Conservation (phyloP, 2,113 vertebrate species). For the Xerus inauris region DNA sequence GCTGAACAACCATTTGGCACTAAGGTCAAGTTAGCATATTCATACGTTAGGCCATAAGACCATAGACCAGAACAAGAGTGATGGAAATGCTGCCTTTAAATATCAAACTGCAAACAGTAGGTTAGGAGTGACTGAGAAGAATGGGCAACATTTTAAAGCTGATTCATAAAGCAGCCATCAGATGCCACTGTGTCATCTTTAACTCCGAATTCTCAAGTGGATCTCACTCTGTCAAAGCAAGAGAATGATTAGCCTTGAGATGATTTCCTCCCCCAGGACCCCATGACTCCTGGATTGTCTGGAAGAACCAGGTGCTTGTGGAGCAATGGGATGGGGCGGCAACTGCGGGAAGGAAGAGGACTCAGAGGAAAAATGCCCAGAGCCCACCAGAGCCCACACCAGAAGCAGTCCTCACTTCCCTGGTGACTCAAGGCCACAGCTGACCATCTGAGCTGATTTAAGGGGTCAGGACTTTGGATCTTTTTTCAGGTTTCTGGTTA, state of each 20-base stretch:
- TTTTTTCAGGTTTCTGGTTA: neutral
- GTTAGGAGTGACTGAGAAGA: neutral
- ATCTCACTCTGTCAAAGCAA: neutral
- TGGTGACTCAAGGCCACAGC: neutral
- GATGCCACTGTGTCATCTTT: neutral
- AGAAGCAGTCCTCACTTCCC: neutral
- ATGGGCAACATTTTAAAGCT: neutral
- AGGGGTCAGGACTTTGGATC: neutral
- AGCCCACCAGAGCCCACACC: too few species aligned
- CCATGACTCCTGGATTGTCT: neutral
- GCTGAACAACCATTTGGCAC: neutral
- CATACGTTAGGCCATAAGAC: neutral
- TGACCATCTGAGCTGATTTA: neutral
- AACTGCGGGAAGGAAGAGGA: neutral
- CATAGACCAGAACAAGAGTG: neutral
- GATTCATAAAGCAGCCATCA: constrained; percentile 29
- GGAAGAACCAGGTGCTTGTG: neutral
- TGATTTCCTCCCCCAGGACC: neutral
- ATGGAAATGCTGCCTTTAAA: neutral
- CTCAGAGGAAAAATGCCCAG: neutral
- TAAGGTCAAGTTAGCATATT: neutral
- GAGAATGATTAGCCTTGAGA: neutral
- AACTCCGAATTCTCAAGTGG: neutral
- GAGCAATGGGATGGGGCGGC: neutral
- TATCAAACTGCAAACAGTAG: neutral